These are phyloP conservation scores for Hippasteria phrygiana DNA, from an alignment of 53 echinoderm and acorn worm genomes.

Conservation along the genomic window DNA sequence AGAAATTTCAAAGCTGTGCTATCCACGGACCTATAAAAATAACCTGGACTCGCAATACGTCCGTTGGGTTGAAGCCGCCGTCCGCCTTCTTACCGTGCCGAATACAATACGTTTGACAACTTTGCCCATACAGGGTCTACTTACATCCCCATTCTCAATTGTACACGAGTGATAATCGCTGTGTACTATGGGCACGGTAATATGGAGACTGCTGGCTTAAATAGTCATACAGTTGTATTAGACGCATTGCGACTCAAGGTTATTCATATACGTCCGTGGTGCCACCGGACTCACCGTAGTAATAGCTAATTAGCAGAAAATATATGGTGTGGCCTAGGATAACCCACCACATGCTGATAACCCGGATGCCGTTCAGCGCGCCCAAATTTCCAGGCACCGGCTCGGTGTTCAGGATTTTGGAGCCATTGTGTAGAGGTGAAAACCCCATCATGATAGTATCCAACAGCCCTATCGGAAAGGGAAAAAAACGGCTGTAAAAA, in stretches of 20 bases:
- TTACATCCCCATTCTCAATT: too few relatives aligned
- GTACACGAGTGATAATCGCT: too few relatives aligned
- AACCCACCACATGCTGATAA: slow-evolving; percentile 66
- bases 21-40: too few relatives aligned
- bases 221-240: neutral
- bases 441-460: slow-evolving; percentile 56
- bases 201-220: too few relatives aligned
- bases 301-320: slow-evolving; percentile 3
- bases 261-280: neutral
- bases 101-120: too few relatives aligned
- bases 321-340: slow-evolving; percentile 47
- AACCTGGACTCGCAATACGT: too few relatives aligned
- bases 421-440: slow-evolving; percentile 46
- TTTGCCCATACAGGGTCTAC: too few relatives aligned
- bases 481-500: neutral
- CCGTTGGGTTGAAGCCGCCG: too few relatives aligned
- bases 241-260: neutral
- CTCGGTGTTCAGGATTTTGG: slow-evolving; percentile 47
- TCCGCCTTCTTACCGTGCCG: too few relatives aligned
- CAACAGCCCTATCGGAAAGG: neutral
- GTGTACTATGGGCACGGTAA: too few relatives aligned
- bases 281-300: slow-evolving; percentile 37
- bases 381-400: slow-evolving; percentile 20
- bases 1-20: too few relatives aligned
- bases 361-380: slow-evolving; percentile 64